These are phyloP conservation scores for Pseudococcus viburni DNA, from an alignment of 2,888 invertebrate genomes.

Conservation along the genomic window DNA sequence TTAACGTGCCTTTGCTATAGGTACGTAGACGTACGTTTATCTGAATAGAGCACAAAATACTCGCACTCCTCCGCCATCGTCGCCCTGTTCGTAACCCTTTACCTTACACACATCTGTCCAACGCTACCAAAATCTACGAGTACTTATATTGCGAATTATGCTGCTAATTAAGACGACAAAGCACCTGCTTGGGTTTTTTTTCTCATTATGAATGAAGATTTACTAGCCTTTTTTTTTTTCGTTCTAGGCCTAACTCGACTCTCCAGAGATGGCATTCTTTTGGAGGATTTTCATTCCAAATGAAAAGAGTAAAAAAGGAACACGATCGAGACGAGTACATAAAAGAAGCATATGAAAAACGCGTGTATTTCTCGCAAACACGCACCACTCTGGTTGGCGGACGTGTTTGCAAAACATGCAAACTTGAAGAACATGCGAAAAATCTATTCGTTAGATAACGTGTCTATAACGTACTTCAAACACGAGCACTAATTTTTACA, in stretches of 20 bases:
- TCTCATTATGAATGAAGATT: slow-evolving; percentile 14
- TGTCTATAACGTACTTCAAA: slow-evolving; percentile 39
- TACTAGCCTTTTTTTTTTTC: neutral
- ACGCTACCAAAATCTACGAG: slow-evolving; percentile 10
- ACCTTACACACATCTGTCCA: neutral
- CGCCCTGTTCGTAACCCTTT: neutral
- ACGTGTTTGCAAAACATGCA: slow-evolving; percentile 46
- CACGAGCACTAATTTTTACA: slow-evolving; percentile 54
- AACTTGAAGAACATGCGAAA: slow-evolving; percentile 49
- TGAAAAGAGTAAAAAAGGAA: neutral
- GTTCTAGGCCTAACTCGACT: neutral
- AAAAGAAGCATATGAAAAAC: neutral
- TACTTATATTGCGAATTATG: slow-evolving; percentile 17
- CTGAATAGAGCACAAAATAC: neutral
- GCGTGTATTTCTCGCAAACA: slow-evolving; percentile 38
- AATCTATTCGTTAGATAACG: slow-evolving; percentile 13
- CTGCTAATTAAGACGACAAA: slow-evolving; percentile 1
- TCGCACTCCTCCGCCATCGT: neutral
- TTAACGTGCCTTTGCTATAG: neutral
- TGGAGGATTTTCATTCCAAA: neutral
- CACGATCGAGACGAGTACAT: neutral
- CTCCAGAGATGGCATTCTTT: neutral
- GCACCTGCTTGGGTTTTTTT: neutral
- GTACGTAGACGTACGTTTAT: neutral
- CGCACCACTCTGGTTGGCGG: neutral